Conservation (phyloP, 2,113 vertebrate species). For the Sigmodon hispidus region DNA sequence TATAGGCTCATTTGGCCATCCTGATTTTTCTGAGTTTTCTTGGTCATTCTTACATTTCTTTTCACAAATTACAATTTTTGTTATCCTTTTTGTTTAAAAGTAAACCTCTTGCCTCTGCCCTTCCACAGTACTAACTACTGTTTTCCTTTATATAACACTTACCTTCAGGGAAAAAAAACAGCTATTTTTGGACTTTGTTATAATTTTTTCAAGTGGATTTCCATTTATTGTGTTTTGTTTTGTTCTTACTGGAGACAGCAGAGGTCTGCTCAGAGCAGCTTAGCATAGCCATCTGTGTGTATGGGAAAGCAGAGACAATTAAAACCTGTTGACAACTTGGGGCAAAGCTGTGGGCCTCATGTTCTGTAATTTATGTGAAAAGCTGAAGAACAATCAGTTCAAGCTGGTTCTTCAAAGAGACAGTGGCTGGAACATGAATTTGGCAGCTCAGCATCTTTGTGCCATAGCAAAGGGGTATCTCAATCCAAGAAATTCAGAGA, state of each 20-base stretch:
- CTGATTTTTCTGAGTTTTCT: neutral
- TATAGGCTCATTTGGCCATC: neutral
- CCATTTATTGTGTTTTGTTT: conserved; percentile 59
- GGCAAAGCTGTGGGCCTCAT: conserved; percentile 69
- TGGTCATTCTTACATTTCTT: neutral
- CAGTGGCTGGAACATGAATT: conserved; percentile 70
- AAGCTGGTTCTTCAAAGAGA: conserved; percentile 77
- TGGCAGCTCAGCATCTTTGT: conserved; percentile 54
- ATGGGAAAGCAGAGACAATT: conserved; percentile 76
- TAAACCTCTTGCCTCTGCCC: neutral
- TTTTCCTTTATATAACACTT: conserved; percentile 26
- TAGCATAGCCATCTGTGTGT: conserved; percentile 71
- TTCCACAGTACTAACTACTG: neutral
- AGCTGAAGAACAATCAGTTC: conserved; percentile 68
- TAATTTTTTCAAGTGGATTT: conserved; percentile 42
- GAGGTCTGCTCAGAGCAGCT: conserved; percentile 77
- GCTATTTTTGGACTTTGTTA: conserved; percentile 30
- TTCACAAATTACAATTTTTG: neutral
- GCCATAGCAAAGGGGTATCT: conserved; percentile 63
- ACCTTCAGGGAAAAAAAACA: neutral
- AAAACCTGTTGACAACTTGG: conserved; percentile 79
- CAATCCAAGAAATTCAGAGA: conserved; percentile 66
- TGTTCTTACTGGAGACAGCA: conserved; percentile 48
- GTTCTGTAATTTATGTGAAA: conserved; percentile 78
- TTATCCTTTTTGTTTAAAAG: neutral